Evolutionary conservation across 2,113 vertebrate species (phyloP).

Genomic region (Cryptotis parvus): DNA sequence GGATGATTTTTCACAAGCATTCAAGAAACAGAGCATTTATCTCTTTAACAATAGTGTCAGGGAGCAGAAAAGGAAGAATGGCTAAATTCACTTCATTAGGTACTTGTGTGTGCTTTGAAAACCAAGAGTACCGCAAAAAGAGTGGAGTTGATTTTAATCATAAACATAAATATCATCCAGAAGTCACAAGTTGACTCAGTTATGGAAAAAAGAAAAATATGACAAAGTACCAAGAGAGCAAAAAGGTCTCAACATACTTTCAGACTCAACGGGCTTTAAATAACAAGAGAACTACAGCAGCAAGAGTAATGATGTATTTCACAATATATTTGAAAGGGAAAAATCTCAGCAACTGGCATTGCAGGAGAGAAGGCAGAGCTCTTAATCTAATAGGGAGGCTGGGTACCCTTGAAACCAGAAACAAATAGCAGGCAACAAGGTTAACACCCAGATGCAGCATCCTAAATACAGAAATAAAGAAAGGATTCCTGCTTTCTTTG

Average conservation of each 20-base stretch:
- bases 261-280: neutral
- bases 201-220: slow-evolving; percentile 9
- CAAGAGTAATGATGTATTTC: slow-evolving; percentile 23
- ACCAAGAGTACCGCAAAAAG: slow-evolving; percentile 4
- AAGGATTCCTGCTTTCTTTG: slow-evolving; percentile 18
- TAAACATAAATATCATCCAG: slow-evolving; percentile 30
- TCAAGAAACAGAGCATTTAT: neutral
- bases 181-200: slow-evolving; percentile 42
- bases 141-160: neutral
- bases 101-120: slow-evolving; percentile 41
- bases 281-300: neutral
- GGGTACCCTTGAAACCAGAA: neutral
- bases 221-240: neutral
- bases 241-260: slow-evolving; percentile 9
- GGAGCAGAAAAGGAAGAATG: slow-evolving; percentile 4
- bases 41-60: neutral
- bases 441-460: neutral
- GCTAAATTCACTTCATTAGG: neutral
- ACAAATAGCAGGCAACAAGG: neutral
- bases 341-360: neutral
- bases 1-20: neutral
- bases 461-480: neutral
- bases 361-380: neutral
- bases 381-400: neutral
- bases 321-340: neutral